Base-by-base conservation (phyloP, 2,113 vertebrate species). In the Campylomormyrus tamandua region DNA sequence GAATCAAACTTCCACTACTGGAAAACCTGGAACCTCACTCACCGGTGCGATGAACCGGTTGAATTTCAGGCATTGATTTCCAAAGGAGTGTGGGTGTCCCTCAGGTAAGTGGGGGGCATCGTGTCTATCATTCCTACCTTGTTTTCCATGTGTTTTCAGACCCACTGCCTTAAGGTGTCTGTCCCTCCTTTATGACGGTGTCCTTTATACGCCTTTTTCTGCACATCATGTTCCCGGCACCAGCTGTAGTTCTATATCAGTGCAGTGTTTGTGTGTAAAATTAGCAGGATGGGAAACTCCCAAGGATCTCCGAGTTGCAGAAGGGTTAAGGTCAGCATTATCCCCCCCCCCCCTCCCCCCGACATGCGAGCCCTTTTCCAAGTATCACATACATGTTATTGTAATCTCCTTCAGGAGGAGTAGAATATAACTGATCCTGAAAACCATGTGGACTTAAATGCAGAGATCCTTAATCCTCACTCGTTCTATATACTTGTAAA, bases 51-150 rank as follows among this genome's bases (percentile, higher is more conserved):
- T 0, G 2, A 74, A 15, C 4, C 1, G 1, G 31, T 1, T 39
- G 15, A 7, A 96, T 97, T 96, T 96, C 96, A 96, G 96, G 94
- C 95, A 96, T 94, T 97, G 94, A 95, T 96, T 98, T 98, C 96
- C 97, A 97, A 97, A 97, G 98, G 98, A 99, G 98, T 99, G 98
- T 99, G 98, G 98, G 98, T 98, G 97, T 77, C 70, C 8, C 99
- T 99, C 97, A 99, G 98, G 98, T 99, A 98, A 99, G 98, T 97
- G 95, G 92, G 95, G 95, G 94, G 92, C 88, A 70, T 90, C n/a
- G 10, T 66, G 62, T 31, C 90, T 91, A n/a, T 62, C 62, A n/a
- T 53, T 91, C 87, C 88, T 50, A 89, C 87, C 53, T 90, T 93
- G 24, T 91, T 2, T 35, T 9, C 13, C 13, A 3, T 31, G 10